Percentiles rank a stretch among this genome's conserved stretches.
phyloP scores from a whole-genome alignment of 2,797 vertebrate species.

The Miichthys miiuy region DNA sequence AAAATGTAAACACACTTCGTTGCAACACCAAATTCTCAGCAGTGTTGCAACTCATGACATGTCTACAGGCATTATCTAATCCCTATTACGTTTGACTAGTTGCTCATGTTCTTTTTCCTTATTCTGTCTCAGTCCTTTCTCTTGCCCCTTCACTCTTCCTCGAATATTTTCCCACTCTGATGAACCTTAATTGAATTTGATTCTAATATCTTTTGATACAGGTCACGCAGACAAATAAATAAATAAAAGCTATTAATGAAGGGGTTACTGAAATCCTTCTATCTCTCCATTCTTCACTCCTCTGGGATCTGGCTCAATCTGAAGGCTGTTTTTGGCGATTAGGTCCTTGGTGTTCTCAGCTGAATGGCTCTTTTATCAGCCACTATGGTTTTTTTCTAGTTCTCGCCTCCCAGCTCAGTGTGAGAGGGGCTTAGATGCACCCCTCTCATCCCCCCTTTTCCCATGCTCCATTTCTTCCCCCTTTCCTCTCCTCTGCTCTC shows the following conservation, averaged over 20 bases:
- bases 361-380: conserved; percentile 83
- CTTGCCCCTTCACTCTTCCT: conserved; percentile 7
- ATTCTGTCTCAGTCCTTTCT: not conserved
- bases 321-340: conserved; percentile 81
- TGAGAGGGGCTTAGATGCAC: conserved; percentile 52
- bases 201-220: conserved; percentile 68
- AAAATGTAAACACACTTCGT: conserved; percentile 80
- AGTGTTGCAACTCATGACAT: conserved; percentile 65
- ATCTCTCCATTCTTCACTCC: conserved; percentile 63
- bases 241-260: conserved; percentile 68
- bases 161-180: conserved; percentile 40
- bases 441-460: conserved; percentile 52
- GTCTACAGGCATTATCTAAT: conserved; percentile 67
- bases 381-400: conserved; percentile 65
- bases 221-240: conserved; percentile 64
- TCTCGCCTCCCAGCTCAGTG: conserved; percentile 63
- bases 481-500: conserved; percentile 31
- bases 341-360: conserved; percentile 81
- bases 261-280: conserved; percentile 65
- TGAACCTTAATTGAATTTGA: conserved; percentile 69
- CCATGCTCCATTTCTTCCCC: conserved; percentile 65
- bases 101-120: conserved; percentile 20
- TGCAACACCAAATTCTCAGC: conserved; percentile 63
- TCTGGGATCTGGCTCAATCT: conserved; percentile 76
- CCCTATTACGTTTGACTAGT: conserved; percentile 41